phyloP scores from a whole-genome alignment of 2,113 vertebrate genomes.

The Ictidomys tridecemlineatus region DNA sequence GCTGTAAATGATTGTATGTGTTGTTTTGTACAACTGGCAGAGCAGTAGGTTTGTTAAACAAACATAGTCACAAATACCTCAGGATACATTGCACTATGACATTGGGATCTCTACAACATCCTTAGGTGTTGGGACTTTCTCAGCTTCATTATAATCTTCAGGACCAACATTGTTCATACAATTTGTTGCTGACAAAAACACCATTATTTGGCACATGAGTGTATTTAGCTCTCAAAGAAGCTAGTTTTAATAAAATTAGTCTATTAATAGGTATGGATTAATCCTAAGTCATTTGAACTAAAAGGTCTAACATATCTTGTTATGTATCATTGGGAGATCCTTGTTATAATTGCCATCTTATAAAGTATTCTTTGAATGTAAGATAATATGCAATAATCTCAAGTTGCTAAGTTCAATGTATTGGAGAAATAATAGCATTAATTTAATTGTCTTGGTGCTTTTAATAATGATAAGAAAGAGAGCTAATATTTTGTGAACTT shows the following conservation, averaged over 20 bases:
- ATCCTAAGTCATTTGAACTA: background rate
- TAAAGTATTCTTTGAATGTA: background rate
- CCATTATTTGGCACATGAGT: background rate
- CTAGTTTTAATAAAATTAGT: background rate
- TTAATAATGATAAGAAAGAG: background rate
- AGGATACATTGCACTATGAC: background rate
- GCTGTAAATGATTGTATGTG: background rate
- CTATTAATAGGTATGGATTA: background rate
- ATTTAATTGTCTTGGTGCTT: background rate
- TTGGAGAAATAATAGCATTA: background rate
- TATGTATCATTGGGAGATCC: background rate
- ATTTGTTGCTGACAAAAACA: background rate
- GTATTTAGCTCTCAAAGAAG: background rate
- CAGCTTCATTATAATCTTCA: background rate
- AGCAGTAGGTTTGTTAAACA: background rate
- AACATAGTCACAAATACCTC: background rate
- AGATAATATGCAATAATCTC: background rate
- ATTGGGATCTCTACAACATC: background rate
- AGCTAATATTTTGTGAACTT: background rate
- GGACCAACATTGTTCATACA: too few relatives aligned
- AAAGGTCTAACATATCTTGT: slow-evolving; percentile 30
- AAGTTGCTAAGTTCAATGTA: background rate
- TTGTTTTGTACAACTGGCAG: background rate
- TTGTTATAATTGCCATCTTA: background rate
- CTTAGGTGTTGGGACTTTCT: background rate